Evolutionary conservation across 2,888 invertebrate species (phyloP), one percentile per base, ranked within the genome.

Genomic region (Thecophora atra): DNA sequence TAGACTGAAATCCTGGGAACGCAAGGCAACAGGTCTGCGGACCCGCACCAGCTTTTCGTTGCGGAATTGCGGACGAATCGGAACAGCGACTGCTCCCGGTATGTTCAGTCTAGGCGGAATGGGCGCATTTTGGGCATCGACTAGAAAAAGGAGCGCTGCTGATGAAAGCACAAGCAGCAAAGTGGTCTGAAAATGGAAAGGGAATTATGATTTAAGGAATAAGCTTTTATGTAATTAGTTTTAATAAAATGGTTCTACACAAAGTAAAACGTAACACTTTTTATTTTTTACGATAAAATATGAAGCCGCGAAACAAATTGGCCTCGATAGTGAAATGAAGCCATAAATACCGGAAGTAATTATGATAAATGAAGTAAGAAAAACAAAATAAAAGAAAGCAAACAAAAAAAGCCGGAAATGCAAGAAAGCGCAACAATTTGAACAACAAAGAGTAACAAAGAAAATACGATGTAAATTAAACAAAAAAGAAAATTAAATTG

Each of bases 21-120:
- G 76, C 85, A 88, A 69, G 82, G 88, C 79, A 84, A 88, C 81
- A 5, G 47, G 87, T 60, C 87, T 85, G 60, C 86, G 86, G n/a
- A 84, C 80, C 17, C 87, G 83, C 51, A 84, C 75, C 44, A 81
- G 77, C 28, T 78, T 75, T n/a, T 81, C 82, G 73, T 82, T 84
- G 3, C 83, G 82, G 71, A 78, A 79, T 75, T 78, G 79, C 24
- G 81, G 79, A 3, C 82, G 80, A 11, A 80, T 72, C 81, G 88
- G 74, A 6, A 73, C n/a, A 83, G 88, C 65, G 82, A 87, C 58
- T 74, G 92, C 92, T 56, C 92, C 92, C 0, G 92, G 91, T 76
- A 93, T 91, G 79, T 88, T 88, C 21, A 92, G 85, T 79, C 92
- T 87, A 15, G 89, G 91, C n/a, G 92, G 92, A 71, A 88, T 80